Conservation (phyloP, 2,888 invertebrate genomes). For the Anthrax anthrax region DNA sequence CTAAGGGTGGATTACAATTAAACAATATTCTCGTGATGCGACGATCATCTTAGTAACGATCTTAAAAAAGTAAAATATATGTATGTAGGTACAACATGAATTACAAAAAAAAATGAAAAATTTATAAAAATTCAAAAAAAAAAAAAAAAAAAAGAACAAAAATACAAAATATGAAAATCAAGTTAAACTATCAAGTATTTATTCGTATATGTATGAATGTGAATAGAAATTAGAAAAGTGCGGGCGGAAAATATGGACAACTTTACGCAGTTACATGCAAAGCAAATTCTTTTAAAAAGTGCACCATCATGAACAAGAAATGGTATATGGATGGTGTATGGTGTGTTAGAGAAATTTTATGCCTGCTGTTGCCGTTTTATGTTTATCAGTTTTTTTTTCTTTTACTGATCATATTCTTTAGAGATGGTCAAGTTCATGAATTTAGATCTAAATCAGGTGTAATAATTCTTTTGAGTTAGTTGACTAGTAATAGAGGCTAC, state of each 20-base stretch:
- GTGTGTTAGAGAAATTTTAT: not conserved
- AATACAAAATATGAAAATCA: not conserved
- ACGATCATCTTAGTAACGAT: constrained; percentile 27
- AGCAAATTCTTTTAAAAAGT: no score
- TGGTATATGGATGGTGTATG: no score
- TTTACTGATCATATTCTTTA: not conserved
- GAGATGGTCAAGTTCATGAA: constrained; percentile 14
- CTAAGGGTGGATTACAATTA: constrained; percentile 35
- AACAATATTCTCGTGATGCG: constrained; percentile 35
- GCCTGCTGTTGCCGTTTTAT: not conserved
- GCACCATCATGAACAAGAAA: no score
- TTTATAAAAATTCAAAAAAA: not conserved
- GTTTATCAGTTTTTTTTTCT: not conserved
- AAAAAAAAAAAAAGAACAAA: not conserved
- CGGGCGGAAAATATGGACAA: no score
- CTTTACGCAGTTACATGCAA: no score
- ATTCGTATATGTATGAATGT: no score
- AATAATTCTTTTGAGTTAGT: constrained; percentile 30
- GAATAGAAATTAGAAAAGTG: no score
- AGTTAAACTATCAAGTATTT: no score
- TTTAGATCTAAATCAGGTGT: constrained; percentile 35
- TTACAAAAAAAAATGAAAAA: not conserved
- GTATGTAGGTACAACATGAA: no score
- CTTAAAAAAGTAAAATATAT: not conserved
- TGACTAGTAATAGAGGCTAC: constrained; percentile 17